A percentile compares a stretch with the other conserved stretches of the same genome.
Conservation (phyloP, 2,113 vertebrate species). For the Amphilophus citrinellus region DNA sequence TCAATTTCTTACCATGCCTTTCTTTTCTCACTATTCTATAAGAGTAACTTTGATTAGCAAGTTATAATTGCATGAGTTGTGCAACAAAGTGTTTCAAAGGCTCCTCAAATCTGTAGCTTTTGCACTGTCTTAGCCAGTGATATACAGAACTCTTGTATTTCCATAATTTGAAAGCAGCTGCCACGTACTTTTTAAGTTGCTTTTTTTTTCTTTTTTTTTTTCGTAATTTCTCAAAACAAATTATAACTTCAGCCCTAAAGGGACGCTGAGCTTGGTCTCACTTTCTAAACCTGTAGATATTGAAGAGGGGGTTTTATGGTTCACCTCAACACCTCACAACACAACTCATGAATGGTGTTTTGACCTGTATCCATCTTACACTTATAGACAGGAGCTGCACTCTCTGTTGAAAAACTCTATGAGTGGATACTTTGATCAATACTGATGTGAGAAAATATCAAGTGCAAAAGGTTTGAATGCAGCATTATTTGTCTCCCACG, state of each 20-base stretch:
- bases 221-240: background rate
- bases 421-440: background rate
- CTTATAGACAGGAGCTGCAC: background rate
- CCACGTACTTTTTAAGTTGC: background rate
- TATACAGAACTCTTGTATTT: background rate
- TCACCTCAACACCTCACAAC: background rate
- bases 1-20: background rate
- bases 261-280: background rate
- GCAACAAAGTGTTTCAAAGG: background rate
- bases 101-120: background rate
- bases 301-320: background rate
- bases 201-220: background rate
- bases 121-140: background rate
- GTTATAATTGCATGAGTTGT: background rate
- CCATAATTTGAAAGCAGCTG: background rate
- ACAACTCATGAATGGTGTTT: background rate
- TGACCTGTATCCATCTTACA: background rate
- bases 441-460: slow-evolving; percentile 3
- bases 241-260: background rate
- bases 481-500: background rate
- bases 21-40: background rate
- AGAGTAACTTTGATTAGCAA: background rate
- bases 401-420: background rate
- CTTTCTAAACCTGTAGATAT: background rate
- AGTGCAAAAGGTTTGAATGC: background rate